These are phyloP conservation scores for Drosophila bipectinata DNA, from an alignment of 1,140 invertebrate genomes.

Conservation along the genomic window DNA sequence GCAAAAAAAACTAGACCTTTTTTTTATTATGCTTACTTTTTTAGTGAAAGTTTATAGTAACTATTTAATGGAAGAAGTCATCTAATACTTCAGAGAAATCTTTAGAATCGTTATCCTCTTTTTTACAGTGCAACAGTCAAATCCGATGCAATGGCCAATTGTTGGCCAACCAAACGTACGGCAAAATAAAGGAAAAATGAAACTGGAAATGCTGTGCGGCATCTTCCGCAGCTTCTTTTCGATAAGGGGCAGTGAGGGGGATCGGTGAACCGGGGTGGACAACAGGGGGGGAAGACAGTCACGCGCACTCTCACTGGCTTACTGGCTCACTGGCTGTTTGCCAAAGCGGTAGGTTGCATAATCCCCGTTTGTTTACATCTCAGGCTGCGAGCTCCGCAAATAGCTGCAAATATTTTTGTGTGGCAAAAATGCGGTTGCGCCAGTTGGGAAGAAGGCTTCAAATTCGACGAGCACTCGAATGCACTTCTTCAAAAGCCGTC, in stretches of 20 bases:
- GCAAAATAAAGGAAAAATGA: conserved; percentile 21
- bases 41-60: too few species aligned
- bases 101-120: background rate
- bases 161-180: conserved; percentile 25
- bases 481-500: conserved; percentile 27
- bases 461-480: conserved; percentile 40
- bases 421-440: conserved; percentile 63
- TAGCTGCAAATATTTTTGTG: conserved; percentile 49
- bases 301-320: conserved; percentile 62
- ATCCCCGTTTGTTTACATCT: conserved; percentile 58
- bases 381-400: conserved; percentile 52
- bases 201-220: conserved; percentile 47
- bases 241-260: conserved; percentile 4
- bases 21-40: too few species aligned
- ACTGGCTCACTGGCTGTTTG: conserved; percentile 45
- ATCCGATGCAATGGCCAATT: conserved; percentile 28
- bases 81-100: too few species aligned
- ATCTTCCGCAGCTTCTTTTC: conserved; percentile 53
- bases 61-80: too few species aligned
- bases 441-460: conserved; percentile 48
- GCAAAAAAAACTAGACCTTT: too few species aligned
- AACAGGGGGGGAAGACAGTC: conserved; percentile 35
- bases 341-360: conserved; percentile 54
- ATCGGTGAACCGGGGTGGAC: conserved; percentile 1
- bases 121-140: conserved; percentile 10